These are phyloP conservation scores for Whitmania pigra DNA, from an alignment of 1,140 invertebrate genomes.

Conservation along the genomic window DNA sequence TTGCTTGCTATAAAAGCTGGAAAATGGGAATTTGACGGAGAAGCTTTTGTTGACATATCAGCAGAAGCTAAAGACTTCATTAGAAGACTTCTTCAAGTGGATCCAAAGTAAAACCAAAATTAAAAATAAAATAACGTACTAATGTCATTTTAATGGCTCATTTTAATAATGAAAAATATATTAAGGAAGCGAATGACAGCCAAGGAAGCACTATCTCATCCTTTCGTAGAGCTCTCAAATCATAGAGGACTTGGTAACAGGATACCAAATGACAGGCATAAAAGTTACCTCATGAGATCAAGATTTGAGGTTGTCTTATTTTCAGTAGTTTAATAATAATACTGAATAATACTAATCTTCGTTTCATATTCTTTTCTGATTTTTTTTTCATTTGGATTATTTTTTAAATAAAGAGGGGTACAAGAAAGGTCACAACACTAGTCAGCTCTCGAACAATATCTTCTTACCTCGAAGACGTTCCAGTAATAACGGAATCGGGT, in stretches of 20 bases:
- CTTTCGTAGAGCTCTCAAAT: conserved; percentile 39
- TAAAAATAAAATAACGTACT: neutral
- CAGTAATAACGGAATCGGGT: neutral
- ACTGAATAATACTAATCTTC: neutral
- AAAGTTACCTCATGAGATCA: conserved; percentile 38
- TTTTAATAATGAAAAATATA: neutral
- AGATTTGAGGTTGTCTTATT: conserved; percentile 34
- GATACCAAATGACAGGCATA: conserved; percentile 32
- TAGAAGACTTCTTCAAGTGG: conserved; percentile 38
- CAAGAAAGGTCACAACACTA: conserved; percentile 22
- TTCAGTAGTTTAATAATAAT: conserved; percentile 1
- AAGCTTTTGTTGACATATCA: conserved; percentile 50
- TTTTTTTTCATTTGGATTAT: neutral
- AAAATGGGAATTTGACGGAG: conserved; percentile 43
- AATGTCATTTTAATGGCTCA: neutral
- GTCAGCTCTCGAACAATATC: conserved; percentile 18
- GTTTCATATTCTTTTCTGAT: neutral
- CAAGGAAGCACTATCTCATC: conserved; percentile 41
- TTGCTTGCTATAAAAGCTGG: conserved; percentile 58
- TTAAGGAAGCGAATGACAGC: conserved; percentile 38
- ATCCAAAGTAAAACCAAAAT: conserved; percentile 37
- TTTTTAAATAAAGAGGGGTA: conserved; percentile 17
- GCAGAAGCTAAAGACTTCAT: conserved; percentile 46
- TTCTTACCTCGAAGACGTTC: conserved; percentile 7
- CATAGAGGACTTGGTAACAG: conserved; percentile 30